Evolutionary conservation across 1,140 invertebrate genomes (phyloP), one percentile per base, ranked within the genome.

Genomic region (Kradibia gibbosae): DNA sequence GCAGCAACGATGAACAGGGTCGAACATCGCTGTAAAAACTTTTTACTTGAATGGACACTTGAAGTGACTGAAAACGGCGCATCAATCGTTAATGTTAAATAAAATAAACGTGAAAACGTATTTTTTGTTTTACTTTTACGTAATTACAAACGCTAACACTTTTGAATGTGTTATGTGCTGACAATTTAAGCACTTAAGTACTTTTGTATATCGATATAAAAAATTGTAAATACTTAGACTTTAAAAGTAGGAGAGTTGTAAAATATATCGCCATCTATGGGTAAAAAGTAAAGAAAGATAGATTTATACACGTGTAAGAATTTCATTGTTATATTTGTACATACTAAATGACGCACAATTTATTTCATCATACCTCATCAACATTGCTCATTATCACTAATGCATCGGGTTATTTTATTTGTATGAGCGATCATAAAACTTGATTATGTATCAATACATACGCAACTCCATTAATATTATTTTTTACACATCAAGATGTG

Each of bases 321-420:
- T 70, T 31, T 25, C 34, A 31, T 78, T 55, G 36, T 71, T 70
- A 28, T 53, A 48, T 36, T 57, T 83, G 82, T 75, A 77, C 28
- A 79, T 83, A 74, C 2, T 55, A 76, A 60, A 28, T 39, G 22
- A 42, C 62, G 80, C 65, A 74, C 73, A 81, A 76, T 81, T 74
- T 67, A 50, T 75, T 72, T 55, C 36, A 65, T 45, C 11, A 45
- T 39, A 53, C 25, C 5, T 60, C 34, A 55, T 45, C 50, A 36
- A 31, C 53, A 78, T 78, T 78, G 50, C 50, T 65, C 62, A 78
- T 53, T 50, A 67, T 34, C 1, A 31, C 39, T 17, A 76, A 31
- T 48, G 57, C 74, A 65, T 62, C 39, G 25, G 11, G 42, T 75
- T 60, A 36, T 76, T 28, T 39, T 62, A 60, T 45, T 76, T 48